These are phyloP conservation scores for Tetramorium parvispinum DNA, from an alignment of 1,140 invertebrate species.

Conservation along the genomic window DNA sequence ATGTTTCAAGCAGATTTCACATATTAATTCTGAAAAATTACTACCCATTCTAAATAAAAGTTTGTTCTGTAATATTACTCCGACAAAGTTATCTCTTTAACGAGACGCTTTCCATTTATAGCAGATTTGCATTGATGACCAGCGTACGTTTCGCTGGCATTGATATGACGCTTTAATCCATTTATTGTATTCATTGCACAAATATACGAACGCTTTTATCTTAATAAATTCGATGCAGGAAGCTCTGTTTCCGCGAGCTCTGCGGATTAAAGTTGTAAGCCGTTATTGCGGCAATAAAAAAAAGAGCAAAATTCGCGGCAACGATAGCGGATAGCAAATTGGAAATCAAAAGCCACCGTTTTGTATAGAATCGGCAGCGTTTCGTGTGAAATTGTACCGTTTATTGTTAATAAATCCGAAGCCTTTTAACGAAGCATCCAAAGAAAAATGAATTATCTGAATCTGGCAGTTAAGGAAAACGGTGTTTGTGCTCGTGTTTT, in stretches of 20 bases:
- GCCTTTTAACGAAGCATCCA: not conserved
- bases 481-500: not conserved
- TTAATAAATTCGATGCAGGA: constrained; percentile 45
- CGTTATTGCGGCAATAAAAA: constrained; percentile 30
- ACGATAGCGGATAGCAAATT: constrained; percentile 15
- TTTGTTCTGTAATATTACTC: constrained; percentile 27
- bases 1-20: constrained; percentile 16
- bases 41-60: constrained; percentile 34
- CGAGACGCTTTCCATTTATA: constrained; percentile 42
- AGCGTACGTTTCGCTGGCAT: constrained; percentile 33
- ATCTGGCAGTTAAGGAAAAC: not conserved
- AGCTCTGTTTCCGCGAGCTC: constrained; percentile 4
- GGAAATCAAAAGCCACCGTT: constrained; percentile 38
- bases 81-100: constrained; percentile 34
- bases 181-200: constrained; percentile 51
- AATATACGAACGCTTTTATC: constrained; percentile 48
- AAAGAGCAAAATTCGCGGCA: constrained; percentile 7
- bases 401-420: constrained; percentile 37
- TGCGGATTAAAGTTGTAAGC: constrained; percentile 28
- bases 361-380: not conserved
- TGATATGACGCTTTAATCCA: constrained; percentile 49
- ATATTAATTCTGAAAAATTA: constrained; percentile 51
- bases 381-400: not conserved
- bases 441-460: not conserved
- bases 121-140: constrained; percentile 30